Conservation (phyloP, 2,888 invertebrate genomes). For the Agonopterix heracliana region DNA sequence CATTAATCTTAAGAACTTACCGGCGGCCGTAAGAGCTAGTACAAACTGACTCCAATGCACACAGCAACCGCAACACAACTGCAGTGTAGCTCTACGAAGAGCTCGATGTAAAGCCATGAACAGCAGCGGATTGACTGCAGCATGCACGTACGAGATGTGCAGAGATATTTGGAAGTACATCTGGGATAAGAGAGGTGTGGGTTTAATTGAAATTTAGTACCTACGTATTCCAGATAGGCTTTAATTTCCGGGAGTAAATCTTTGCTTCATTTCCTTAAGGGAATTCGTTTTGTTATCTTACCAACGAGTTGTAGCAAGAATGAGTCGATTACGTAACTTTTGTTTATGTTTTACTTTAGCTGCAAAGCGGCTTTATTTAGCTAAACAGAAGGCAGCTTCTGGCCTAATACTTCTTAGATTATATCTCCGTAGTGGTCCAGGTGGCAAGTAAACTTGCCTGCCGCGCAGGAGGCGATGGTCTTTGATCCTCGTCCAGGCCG, state of each 20-base stretch:
- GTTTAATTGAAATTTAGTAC: neutral
- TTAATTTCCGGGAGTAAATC: conserved; percentile 6
- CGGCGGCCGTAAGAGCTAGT: conserved; percentile 68
- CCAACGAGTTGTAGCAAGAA: too few relatives aligned
- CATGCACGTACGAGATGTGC: conserved; percentile 91
- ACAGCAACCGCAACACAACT: conserved; percentile 86
- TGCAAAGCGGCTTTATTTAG: too few relatives aligned
- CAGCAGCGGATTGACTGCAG: conserved; percentile 88
- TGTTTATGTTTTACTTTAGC: too few relatives aligned
- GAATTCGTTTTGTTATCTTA: too few relatives aligned
- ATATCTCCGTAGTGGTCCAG: too few relatives aligned
- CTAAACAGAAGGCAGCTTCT: too few relatives aligned
- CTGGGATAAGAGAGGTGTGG: conserved; percentile 24
- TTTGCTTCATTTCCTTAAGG: neutral
- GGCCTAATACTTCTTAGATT: too few relatives aligned
- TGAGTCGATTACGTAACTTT: too few relatives aligned
- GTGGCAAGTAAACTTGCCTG: too few relatives aligned
- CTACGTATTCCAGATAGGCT: neutral
- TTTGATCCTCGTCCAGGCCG: too few relatives aligned
- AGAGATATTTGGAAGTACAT: conserved; percentile 84
- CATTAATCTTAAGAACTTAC: conserved; percentile 28
- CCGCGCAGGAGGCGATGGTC: too few relatives aligned
- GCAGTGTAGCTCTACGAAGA: conserved; percentile 81
- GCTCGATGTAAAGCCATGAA: conserved; percentile 87
- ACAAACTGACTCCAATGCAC: conserved; percentile 79